Evolutionary conservation across 2,113 vertebrate species (phyloP).

Genomic region (Rhea pennata): DNA sequence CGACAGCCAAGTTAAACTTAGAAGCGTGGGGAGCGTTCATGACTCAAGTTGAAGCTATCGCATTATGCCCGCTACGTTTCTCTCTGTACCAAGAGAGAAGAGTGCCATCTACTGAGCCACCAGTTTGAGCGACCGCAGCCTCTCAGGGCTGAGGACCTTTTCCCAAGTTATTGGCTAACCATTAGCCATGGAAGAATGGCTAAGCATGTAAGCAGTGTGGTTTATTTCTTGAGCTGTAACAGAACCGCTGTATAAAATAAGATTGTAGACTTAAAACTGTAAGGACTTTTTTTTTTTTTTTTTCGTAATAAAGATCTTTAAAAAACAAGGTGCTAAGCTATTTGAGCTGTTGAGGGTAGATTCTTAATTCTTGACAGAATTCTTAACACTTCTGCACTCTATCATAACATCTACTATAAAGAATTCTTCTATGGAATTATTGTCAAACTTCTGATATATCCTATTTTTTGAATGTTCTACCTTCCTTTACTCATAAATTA

Average conservation of each 20-base stretch:
- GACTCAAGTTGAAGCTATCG: background rate
- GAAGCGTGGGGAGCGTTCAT: background rate
- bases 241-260: background rate
- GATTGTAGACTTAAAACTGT: background rate
- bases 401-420: background rate
- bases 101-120: background rate
- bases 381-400: background rate
- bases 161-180: background rate
- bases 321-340: background rate
- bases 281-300: too few species aligned
- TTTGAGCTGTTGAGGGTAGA: background rate
- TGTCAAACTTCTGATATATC: background rate
- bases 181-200: background rate
- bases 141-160: background rate
- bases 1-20: background rate
- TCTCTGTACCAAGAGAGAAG: background rate
- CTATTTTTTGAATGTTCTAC: background rate
- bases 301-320: background rate
- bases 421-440: background rate
- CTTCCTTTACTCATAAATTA: background rate
- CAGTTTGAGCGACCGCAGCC: background rate
- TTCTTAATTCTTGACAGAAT: too few species aligned
- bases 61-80: rapidly evolving
- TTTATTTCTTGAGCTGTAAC: background rate
- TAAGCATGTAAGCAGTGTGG: background rate